Evolutionary conservation across 1,140 invertebrate genomes (phyloP).

Genomic region (Aphidius gifuensis): DNA sequence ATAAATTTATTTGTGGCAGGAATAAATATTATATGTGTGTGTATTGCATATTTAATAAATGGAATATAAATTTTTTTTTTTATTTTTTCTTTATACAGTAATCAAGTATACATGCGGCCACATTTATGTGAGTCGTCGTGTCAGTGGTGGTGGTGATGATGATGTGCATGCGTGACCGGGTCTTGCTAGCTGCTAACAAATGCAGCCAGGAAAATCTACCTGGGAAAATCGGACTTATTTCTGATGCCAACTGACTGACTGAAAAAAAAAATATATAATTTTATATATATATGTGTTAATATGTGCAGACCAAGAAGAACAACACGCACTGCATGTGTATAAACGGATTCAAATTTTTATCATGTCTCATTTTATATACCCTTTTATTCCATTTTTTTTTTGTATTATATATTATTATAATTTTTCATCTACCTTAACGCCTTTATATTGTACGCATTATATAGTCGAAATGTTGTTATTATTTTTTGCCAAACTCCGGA

Average conservation of each 20-base stretch:
- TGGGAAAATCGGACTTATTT: conserved; percentile 45
- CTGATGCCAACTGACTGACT: conserved; percentile 15
- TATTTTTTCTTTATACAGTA: no score
- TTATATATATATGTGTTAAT: conserved; percentile 4
- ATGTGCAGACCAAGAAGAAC: neutral
- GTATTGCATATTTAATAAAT: no score
- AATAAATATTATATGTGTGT: no score
- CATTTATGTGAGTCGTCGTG: no score
- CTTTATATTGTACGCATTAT: neutral
- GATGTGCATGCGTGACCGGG: conserved; percentile 28
- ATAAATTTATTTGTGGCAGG: conserved; percentile 18
- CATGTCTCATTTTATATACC: conserved; percentile 4
- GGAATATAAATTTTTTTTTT: no score
- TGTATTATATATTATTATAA: neutral
- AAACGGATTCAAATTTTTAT: conserved; percentile 22
- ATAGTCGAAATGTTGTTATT: neutral
- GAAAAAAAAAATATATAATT: conserved; percentile 20
- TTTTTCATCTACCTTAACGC: no score
- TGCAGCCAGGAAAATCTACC: conserved; percentile 40
- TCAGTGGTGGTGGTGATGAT: neutral
- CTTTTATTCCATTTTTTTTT: conserved; percentile 20
- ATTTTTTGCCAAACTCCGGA: conserved; percentile 4
- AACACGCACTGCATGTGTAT: neutral
- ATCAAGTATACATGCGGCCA: no score
- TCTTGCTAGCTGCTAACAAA: conserved; percentile 30